A percentile compares a stretch with the other conserved stretches of the same genome.
Evolutionary conservation across 2,797 vertebrate species (phyloP).

Genomic region (Chiloscyllium punctatum): DNA sequence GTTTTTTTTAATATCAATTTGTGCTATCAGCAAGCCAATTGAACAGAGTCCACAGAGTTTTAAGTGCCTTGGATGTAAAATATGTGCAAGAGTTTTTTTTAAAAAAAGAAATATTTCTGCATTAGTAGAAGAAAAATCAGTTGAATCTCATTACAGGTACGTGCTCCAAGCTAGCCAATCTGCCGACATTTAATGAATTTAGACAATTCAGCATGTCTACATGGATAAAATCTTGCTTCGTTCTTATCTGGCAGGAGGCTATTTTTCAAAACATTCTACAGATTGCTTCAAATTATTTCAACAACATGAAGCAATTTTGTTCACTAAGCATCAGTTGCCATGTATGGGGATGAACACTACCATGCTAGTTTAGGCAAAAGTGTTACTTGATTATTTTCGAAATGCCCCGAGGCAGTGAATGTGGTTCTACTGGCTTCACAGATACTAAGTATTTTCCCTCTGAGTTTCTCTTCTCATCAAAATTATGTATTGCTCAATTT

Average conservation of each 20-base stretch:
- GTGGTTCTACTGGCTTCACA: slow-evolving; percentile 21
- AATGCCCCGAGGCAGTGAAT: neutral
- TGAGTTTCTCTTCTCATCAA: slow-evolving; percentile 1
- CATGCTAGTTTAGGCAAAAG: neutral
- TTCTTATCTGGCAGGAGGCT: neutral
- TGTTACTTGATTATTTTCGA: neutral
- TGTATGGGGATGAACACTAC: neutral
- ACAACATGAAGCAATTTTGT: neutral
- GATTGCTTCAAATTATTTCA: neutral
- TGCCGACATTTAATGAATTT: neutral
- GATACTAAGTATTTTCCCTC: neutral
- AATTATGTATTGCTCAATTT: neutral
- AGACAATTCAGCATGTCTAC: neutral
- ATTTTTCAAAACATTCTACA: neutral
- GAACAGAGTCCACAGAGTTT: neutral
- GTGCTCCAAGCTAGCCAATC: neutral
- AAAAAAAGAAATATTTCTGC: neutral
- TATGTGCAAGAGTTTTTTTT: neutral
- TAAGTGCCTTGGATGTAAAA: neutral
- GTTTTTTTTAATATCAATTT: neutral
- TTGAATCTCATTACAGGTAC: neutral
- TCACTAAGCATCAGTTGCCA: neutral
- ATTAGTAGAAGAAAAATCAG: neutral
- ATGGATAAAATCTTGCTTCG: neutral
- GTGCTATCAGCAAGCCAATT: neutral